Base-by-base conservation (phyloP, 2,797 vertebrate species). In the Serranus cabrilla region DNA sequence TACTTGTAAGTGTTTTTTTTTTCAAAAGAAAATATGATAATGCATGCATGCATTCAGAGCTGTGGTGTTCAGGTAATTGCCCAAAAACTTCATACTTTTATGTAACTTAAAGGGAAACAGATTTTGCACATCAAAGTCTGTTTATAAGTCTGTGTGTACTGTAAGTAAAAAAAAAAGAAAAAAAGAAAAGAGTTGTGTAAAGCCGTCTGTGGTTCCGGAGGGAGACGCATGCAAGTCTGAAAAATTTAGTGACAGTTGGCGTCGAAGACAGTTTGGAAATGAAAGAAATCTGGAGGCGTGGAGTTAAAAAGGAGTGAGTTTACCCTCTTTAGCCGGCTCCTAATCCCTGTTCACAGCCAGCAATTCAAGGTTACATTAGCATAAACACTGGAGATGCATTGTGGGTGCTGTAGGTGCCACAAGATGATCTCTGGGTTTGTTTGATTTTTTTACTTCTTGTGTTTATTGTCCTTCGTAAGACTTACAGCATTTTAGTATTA, bases 31-130 rank as follows among this genome's bases (percentile, higher is more conserved):
- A 55, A 40, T 1, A 20, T 4, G 43, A 50, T 8, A 21, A 39
- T 34, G 7, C 16, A 55, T 57, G 57, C 49, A 52, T 46, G 43
- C 46, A 59, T 21, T 16, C 10, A 66, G 14, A 47, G 27, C 14
- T 54, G 50, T 42, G 63, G 1, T 58, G 14, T 65, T 68, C 4
- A 61, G 14, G 58, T 60, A 57, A 62, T 7, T 11, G 16, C n/a
- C 47, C 21, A 13, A 25, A 17, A 20, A 39, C 1, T 13, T 67
- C 11, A 43, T 12, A 37, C 21, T 25, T n/a, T 18, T 20, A 31
- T 18, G 8, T 23, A 58, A 51, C 23, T 18, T n/a, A 57, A 49
- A 66, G 7, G 21, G 10, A 21, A 17, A 43, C 7, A 5, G 2
- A n/a, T 54, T 54, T 42, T 42, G 17, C 14, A 46, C 7, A 43